A percentile compares a stretch with the other conserved stretches of the same genome.
Conservation (phyloP, 37 sponge, comb jelly and placozoan genomes). For the Axinella damicornis region DNA sequence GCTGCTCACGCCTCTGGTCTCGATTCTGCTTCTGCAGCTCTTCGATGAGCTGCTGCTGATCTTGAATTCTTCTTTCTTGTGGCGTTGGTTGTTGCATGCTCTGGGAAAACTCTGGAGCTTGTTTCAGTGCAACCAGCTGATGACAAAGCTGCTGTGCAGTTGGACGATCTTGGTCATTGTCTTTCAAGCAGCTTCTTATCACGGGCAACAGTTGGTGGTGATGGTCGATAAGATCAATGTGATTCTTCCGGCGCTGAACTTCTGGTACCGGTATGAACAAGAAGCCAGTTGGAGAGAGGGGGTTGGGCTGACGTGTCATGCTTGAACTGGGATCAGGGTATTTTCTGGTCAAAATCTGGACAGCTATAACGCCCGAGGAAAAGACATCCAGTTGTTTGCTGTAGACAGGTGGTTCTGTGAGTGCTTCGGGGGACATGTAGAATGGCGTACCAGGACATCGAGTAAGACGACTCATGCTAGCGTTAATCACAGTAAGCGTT, state of each 20-base stretch:
- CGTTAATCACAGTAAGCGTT: background rate
- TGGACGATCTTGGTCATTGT: constrained; percentile 10
- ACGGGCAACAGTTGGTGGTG: background rate
- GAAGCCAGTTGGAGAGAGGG: background rate
- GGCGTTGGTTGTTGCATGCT: background rate
- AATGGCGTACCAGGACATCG: constrained; percentile 29
- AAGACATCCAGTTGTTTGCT: constrained; percentile 35
- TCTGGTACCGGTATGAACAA: background rate
- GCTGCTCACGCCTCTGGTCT: too few relatives aligned
- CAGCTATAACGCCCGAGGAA: constrained; percentile 18
- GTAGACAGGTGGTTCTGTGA: constrained; percentile 1
- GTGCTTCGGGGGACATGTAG: constrained; percentile 50
- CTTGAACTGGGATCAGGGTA: constrained; percentile 1
- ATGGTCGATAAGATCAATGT: background rate
- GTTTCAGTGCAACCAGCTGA: background rate
- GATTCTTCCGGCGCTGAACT: constrained; percentile 5
- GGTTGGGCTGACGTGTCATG: background rate
- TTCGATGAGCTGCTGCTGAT: background rate
- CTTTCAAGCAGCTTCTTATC: background rate
- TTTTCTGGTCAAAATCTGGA: constrained; percentile 31
- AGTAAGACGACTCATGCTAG: constrained; percentile 12
- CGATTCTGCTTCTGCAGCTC: too few relatives aligned
- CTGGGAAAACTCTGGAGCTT: background rate
- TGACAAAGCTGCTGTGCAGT: background rate
- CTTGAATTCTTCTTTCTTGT: too few relatives aligned